Conservation (phyloP, 30 jellyfish, hydroid and myxozoan genomes). For the Euphysa ruthae region DNA sequence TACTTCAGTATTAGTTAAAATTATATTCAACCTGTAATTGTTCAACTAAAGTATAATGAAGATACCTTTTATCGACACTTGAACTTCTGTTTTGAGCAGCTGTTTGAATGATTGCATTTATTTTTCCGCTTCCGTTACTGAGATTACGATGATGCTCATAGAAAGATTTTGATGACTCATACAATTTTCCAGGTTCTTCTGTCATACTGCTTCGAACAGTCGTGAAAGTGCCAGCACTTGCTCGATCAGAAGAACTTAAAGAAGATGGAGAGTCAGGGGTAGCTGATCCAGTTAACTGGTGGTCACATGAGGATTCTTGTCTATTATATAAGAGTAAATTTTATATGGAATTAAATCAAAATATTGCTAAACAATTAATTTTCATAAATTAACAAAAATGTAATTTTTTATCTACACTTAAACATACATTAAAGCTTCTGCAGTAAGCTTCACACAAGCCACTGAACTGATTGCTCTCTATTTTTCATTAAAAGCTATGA, state of each 20-base stretch:
- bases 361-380: no score
- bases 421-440: background rate
- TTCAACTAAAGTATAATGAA: no score
- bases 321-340: background rate
- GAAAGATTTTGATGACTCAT: background rate
- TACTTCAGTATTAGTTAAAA: no score
- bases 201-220: conserved; percentile 6
- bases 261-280: background rate
- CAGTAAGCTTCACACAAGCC: no score
- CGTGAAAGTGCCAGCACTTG: conserved; percentile 4
- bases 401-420: background rate
- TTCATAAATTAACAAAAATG: no score
- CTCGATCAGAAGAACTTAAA: background rate
- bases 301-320: conserved; percentile 29
- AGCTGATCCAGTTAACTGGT: background rate
- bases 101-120: background rate
- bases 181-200: background rate
- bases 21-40: no score
- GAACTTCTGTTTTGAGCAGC: conserved; percentile 4
- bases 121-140: conserved; percentile 30
- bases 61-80: background rate
- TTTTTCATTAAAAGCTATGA: no score
- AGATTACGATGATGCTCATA: conserved; percentile 16
- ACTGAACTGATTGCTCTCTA: no score
- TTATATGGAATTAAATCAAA: no score